phyloP scores from a whole-genome alignment of 1,140 invertebrate genomes.

The Drosophila melanica region DNA sequence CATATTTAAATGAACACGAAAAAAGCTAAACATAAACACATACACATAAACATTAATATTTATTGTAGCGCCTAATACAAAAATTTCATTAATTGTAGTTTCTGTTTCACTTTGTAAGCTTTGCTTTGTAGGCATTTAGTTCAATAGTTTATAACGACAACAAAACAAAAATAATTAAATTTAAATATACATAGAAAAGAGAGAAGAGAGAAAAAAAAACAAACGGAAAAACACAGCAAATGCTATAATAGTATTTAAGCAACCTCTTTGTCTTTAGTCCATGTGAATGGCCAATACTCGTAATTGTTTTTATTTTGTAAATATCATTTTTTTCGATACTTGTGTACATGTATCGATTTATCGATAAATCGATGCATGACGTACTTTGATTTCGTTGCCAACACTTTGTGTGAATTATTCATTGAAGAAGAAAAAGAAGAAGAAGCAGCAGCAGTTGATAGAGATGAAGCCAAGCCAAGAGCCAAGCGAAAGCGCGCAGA shows the following conservation, averaged over 20 bases:
- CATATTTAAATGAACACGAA: slow-evolving; percentile 31
- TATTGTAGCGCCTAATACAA: slow-evolving; percentile 70
- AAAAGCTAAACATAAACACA: slow-evolving; percentile 37
- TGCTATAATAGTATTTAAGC: slow-evolving; percentile 61
- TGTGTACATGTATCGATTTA: slow-evolving; percentile 15
- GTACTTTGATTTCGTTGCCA: slow-evolving; percentile 65
- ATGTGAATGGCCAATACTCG: slow-evolving; percentile 56
- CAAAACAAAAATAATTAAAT: slow-evolving; percentile 4
- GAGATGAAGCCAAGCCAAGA: slow-evolving; percentile 63
- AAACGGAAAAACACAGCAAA: slow-evolving; percentile 14
- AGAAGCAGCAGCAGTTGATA: slow-evolving; percentile 17
- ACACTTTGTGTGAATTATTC: slow-evolving; percentile 56
- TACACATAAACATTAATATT: slow-evolving; percentile 69
- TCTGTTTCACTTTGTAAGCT: slow-evolving; percentile 71
- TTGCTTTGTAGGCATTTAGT: slow-evolving; percentile 79
- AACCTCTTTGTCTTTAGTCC: slow-evolving; percentile 33
- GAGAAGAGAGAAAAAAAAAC: slow-evolving; percentile 2
- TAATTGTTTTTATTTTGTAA: slow-evolving; percentile 56
- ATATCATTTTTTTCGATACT: slow-evolving; percentile 58
- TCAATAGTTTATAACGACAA: slow-evolving; percentile 57
- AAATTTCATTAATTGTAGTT: slow-evolving; percentile 54
- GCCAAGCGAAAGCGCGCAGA: slow-evolving; percentile 73
- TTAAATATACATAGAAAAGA: slow-evolving; percentile 17
- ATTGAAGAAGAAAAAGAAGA: slow-evolving; percentile 31
- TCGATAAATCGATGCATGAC: slow-evolving; percentile 13